Evolutionary conservation across 2,113 vertebrate genomes (phyloP).

Genomic region (Oryzias celebensis): DNA sequence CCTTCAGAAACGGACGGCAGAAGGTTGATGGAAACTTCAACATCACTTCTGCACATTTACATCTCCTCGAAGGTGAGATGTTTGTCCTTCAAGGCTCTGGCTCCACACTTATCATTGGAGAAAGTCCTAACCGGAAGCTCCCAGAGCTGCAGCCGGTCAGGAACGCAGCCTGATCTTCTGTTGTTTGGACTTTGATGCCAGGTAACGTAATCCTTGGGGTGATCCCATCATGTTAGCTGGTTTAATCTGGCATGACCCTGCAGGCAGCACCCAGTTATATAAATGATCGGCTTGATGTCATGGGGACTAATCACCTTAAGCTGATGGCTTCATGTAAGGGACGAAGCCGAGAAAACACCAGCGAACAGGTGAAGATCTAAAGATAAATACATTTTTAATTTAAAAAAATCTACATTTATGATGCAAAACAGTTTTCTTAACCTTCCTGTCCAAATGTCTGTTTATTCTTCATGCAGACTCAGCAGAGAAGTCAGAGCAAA

Average conservation of each 20-base stretch:
- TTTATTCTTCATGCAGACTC: too few relatives aligned
- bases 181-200: constrained; percentile 38
- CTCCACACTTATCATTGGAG: too few relatives aligned
- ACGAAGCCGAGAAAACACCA: constrained; percentile 10
- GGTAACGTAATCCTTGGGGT: constrained; percentile 57
- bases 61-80: too few relatives aligned
- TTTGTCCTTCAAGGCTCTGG: too few relatives aligned
- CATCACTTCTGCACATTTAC: too few relatives aligned
- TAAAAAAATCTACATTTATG: too few relatives aligned
- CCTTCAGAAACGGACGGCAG: too few relatives aligned
- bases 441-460: too few relatives aligned
- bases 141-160: background rate
- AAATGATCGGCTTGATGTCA: constrained; percentile 60
- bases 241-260: constrained; percentile 66
- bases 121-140: background rate
- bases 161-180: constrained; percentile 46
- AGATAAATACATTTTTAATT: too few relatives aligned
- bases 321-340: constrained; percentile 45
- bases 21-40: too few relatives aligned
- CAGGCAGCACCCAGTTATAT: constrained; percentile 54
- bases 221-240: constrained; percentile 58
- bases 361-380: background rate
- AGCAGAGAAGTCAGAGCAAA: too few relatives aligned
- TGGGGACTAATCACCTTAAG: constrained; percentile 64
- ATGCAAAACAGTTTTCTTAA: too few relatives aligned